These are phyloP conservation scores for Anoplopoma fimbria DNA, from an alignment of 2,113 vertebrate species.

Conservation along the genomic window DNA sequence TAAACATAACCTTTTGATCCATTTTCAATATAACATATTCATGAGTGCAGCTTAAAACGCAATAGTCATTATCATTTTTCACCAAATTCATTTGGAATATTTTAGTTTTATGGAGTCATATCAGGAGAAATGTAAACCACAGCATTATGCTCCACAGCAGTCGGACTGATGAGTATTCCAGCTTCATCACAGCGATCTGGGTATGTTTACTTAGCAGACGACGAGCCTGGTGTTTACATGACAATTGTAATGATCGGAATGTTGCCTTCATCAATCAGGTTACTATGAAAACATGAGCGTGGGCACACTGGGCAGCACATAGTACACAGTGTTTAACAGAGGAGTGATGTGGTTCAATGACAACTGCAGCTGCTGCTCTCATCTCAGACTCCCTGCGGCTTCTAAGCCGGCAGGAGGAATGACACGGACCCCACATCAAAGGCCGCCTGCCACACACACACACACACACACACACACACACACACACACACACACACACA, in stretches of 20 bases:
- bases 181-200: neutral
- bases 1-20: neutral
- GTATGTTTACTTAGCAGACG: conserved; percentile 16
- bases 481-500: neutral
- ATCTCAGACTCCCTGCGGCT: conserved; percentile 24
- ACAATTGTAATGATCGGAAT: neutral
- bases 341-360: conserved; percentile 34
- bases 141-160: no score
- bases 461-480: neutral
- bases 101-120: neutral
- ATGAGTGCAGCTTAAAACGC: neutral
- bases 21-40: neutral
- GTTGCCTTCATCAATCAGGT: conserved; percentile 18
- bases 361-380: conserved; percentile 56
- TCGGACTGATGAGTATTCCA: conserved; percentile 35
- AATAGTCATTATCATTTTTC: neutral
- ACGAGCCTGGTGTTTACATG: conserved; percentile 27
- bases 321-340: neutral
- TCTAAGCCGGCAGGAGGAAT: conserved; percentile 43
- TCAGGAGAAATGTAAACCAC: neutral
- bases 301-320: neutral
- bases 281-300: conserved; percentile 45
- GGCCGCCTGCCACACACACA: conserved; percentile 1
- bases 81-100: neutral
- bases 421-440: conserved; percentile 69